Conservation (phyloP, 2,797 vertebrate species). For the Pogonophryne albipinna region DNA sequence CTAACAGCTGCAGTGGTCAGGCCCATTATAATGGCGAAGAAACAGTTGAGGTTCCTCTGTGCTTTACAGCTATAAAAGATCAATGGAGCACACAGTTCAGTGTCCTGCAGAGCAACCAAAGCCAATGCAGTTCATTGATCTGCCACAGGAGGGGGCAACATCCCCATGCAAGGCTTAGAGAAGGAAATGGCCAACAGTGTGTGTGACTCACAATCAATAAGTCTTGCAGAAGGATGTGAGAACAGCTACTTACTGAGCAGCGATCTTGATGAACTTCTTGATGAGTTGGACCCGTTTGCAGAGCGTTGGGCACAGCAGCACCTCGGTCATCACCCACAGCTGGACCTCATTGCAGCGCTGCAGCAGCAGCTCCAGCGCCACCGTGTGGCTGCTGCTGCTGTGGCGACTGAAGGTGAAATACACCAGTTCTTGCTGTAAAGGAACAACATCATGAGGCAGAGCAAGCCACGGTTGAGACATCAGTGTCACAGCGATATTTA, state of each 20-base stretch:
- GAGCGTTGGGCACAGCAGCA: constrained; percentile 91
- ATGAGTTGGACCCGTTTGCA: constrained; percentile 97
- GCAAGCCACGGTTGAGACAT: too few species aligned
- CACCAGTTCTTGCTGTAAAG: constrained; percentile 95
- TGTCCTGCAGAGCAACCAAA: background rate
- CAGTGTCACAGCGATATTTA: too few species aligned
- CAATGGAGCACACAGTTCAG: constrained; percentile 11
- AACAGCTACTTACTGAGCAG: constrained; percentile 91
- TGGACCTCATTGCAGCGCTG: constrained; percentile 97
- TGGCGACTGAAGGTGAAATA: constrained; percentile 96
- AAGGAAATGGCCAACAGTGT: background rate
- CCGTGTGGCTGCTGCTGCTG: constrained; percentile 86
- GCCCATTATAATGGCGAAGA: constrained; percentile 98
- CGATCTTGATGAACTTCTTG: constrained; percentile 99
- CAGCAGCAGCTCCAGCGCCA: constrained; percentile 92
- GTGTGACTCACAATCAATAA: background rate
- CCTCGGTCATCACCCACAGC: constrained; percentile 97
- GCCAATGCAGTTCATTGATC: constrained; percentile 36
- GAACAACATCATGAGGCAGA: background rate
- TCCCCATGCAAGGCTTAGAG: constrained; percentile 12
- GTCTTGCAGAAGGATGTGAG: background rate
- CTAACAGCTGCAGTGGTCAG: constrained; percentile 95
- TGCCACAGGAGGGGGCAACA: constrained; percentile 65
- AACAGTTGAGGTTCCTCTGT: constrained; percentile 96
- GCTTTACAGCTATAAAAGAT: constrained; percentile 90